These are phyloP conservation scores for Epinephelus cyanopodus DNA, from an alignment of 2,113 vertebrate species.

Conservation along the genomic window DNA sequence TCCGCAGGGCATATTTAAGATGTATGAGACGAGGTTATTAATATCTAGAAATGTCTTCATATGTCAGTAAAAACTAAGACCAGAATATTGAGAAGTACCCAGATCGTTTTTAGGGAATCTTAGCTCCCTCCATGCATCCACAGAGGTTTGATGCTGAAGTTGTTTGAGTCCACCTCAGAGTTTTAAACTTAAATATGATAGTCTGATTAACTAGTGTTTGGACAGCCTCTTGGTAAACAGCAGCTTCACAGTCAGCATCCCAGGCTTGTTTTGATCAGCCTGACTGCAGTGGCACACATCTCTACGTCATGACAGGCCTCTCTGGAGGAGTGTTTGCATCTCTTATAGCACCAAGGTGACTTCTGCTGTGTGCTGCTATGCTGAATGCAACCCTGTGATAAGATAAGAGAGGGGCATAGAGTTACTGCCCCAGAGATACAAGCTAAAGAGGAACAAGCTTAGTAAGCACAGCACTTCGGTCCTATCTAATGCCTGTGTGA, in stretches of 20 bases:
- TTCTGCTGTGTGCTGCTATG: conserved; percentile 58
- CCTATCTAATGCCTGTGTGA: conserved; percentile 45
- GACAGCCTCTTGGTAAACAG: conserved; percentile 1
- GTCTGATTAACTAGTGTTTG: conserved; percentile 3
- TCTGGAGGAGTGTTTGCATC: conserved; percentile 63
- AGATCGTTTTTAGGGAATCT: neutral
- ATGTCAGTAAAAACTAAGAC: neutral
- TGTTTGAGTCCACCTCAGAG: neutral
- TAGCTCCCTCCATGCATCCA: neutral
- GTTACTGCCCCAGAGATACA: conserved; percentile 62
- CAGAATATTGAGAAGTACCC: neutral
- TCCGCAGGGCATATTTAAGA: no score
- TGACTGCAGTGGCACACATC: conserved; percentile 49
- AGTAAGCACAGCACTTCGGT: conserved; percentile 61
- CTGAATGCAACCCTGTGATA: conserved; percentile 70
- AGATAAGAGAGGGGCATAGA: conserved; percentile 68
- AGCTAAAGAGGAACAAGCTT: conserved; percentile 72
- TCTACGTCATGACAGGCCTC: conserved; percentile 43
- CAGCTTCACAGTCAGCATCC: neutral
- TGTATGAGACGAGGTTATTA: neutral
- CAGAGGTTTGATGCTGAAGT: neutral
- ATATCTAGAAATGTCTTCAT: neutral
- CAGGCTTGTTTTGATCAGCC: conserved; percentile 26
- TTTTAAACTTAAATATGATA: neutral
- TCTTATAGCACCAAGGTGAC: conserved; percentile 73